Percentiles rank a stretch among this genome's conserved stretches.
Evolutionary conservation across 2,113 vertebrate species (phyloP).

Genomic region (Ptilorrhoa leucosticta): DNA sequence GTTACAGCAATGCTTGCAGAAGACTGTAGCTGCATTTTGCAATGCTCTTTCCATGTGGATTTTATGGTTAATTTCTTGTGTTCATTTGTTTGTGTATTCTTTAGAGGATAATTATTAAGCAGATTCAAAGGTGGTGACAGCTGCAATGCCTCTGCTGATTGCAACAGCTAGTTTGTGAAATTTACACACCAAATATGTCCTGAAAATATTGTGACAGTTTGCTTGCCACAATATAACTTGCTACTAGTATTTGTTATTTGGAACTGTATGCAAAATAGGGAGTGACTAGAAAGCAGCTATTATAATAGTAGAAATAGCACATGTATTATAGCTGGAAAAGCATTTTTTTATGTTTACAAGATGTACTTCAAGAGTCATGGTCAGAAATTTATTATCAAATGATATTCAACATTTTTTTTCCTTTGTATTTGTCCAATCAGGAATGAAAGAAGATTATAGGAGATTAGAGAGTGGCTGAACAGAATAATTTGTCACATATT

Average conservation of each 20-base stretch:
- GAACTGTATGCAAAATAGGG: not conserved
- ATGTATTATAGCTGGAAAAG: not conserved
- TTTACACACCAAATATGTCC: not conserved
- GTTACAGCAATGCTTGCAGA: not conserved
- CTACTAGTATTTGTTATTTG: not conserved
- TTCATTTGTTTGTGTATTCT: conserved; percentile 22
- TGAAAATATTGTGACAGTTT: conserved; percentile 2
- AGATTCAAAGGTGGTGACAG: conserved; percentile 19
- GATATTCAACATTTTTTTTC: not conserved
- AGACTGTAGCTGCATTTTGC: not conserved
- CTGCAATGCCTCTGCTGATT: not conserved
- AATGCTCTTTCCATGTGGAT: not conserved
- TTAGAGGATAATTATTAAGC: conserved; percentile 34
- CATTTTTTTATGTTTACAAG: not conserved
- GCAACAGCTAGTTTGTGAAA: conserved; percentile 20
- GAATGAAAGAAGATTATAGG: not conserved
- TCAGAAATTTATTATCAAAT: not conserved
- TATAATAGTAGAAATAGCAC: not conserved
- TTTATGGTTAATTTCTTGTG: not conserved
- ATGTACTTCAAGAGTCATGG: not conserved
- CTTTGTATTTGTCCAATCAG: not conserved
- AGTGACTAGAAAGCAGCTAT: not conserved
- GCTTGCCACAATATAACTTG: not conserved
- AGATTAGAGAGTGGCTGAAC: not conserved
- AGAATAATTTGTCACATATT: not conserved